Percentiles rank a stretch among this genome's conserved stretches.
These are phyloP conservation scores for Amphimallon solstitiale DNA, from an alignment of 2,888 invertebrate species.

Conservation along the genomic window DNA sequence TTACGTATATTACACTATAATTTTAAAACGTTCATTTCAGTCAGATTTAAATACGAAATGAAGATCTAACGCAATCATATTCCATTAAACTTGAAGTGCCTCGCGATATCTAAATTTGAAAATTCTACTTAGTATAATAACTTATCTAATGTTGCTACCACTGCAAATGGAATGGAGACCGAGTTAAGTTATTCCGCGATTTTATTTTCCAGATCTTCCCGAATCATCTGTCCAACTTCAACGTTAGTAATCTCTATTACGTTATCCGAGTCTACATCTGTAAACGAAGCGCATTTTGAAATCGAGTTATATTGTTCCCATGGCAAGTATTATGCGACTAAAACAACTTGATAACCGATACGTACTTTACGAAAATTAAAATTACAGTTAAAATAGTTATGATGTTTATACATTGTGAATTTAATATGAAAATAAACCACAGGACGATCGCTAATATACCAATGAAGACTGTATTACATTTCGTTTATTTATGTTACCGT, in stretches of 20 bases:
- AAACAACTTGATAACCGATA: too few relatives aligned
- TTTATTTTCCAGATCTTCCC: slow-evolving; percentile 56
- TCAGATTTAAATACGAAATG: slow-evolving; percentile 26
- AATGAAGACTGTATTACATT: too few relatives aligned
- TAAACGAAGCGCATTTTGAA: slow-evolving; percentile 67
- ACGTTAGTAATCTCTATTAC: slow-evolving; percentile 65
- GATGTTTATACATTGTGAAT: too few relatives aligned
- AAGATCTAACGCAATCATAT: slow-evolving; percentile 36
- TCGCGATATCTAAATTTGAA: slow-evolving; percentile 38
- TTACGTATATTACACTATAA: too few relatives aligned
- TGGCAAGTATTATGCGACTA: too few relatives aligned
- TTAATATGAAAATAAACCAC: too few relatives aligned
- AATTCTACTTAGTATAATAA: slow-evolving; percentile 36
- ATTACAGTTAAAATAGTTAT: neutral
- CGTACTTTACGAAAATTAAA: neutral
- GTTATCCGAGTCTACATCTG: slow-evolving; percentile 70
- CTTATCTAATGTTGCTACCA: slow-evolving; percentile 63
- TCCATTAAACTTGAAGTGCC: slow-evolving; percentile 39
- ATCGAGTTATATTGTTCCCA: too few relatives aligned
- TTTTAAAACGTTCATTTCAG: neutral
- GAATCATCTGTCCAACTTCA: slow-evolving; percentile 60
- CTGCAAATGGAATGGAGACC: slow-evolving; percentile 62
- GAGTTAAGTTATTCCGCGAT: slow-evolving; percentile 56
- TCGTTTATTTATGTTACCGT: too few relatives aligned
- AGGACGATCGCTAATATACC: too few relatives aligned